A percentile compares a stretch with the other conserved stretches of the same genome.
Conservation (phyloP, 2,888 invertebrate species). For the Eupithecia subumbrata region DNA sequence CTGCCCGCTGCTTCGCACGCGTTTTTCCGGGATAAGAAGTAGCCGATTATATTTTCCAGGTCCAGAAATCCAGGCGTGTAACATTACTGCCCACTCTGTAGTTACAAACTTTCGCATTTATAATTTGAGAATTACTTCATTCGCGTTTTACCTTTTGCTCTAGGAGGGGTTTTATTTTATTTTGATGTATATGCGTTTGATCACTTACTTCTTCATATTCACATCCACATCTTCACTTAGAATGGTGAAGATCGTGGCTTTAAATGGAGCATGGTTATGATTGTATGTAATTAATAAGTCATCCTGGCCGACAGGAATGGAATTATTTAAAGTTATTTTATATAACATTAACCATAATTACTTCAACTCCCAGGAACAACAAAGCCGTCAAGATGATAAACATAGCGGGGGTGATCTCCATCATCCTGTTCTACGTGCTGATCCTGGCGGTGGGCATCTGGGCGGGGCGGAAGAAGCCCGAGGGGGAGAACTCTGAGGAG, state of each 20-base stretch:
- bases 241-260: too few relatives aligned
- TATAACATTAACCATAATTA: not conserved
- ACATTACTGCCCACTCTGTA: not conserved
- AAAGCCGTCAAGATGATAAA: conserved; percentile 89
- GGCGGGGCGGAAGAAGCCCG: conserved; percentile 97
- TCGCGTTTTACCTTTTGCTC: too few relatives aligned
- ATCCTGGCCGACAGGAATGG: too few relatives aligned
- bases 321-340: too few relatives aligned
- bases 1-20: not conserved
- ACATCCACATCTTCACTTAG: too few relatives aligned
- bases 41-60: too few relatives aligned
- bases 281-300: too few relatives aligned
- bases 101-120: not conserved
- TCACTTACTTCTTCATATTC: too few relatives aligned
- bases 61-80: too few relatives aligned
- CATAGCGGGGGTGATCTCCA: conserved; percentile 95
- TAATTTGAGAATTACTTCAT: not conserved
- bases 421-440: conserved; percentile 97
- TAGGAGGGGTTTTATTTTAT: too few relatives aligned
- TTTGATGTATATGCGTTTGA: too few relatives aligned
- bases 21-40: not conserved
- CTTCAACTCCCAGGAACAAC: conserved; percentile 21
- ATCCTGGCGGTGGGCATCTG: conserved; percentile 98
- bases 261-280: too few relatives aligned
- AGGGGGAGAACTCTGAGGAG: conserved; percentile 95